Evolutionary conservation across 2,888 invertebrate genomes (phyloP).

Genomic region (Hypercompe scribonia): DNA sequence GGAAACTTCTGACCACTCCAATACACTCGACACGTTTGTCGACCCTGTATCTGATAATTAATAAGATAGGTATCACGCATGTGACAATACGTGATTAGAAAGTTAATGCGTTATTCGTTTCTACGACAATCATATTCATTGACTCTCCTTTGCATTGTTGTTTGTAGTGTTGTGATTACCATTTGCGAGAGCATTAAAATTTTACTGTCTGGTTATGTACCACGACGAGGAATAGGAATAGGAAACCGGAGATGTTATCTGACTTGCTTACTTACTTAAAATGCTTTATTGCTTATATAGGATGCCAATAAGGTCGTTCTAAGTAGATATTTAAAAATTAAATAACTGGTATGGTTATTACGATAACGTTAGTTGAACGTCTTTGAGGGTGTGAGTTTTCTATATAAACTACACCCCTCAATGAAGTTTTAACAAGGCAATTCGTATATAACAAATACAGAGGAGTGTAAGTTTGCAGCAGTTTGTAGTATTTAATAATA

Average conservation of each 20-base stretch:
- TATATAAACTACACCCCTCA: too few species aligned
- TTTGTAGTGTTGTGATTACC: neutral
- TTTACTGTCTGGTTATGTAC: neutral
- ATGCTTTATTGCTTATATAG: neutral
- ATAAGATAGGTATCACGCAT: conserved; percentile 46
- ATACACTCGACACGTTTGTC: conserved; percentile 48
- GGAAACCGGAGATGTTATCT: neutral
- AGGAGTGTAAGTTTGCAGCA: neutral
- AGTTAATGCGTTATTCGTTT: conserved; percentile 23
- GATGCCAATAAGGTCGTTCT: neutral
- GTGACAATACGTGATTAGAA: conserved; percentile 43
- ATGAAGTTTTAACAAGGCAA: neutral
- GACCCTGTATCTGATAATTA: conserved; percentile 53
- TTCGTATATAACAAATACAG: neutral
- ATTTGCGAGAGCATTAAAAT: neutral
- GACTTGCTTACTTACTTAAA: neutral
- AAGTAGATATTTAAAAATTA: neutral
- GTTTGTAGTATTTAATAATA: too few species aligned
- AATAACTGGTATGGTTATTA: neutral
- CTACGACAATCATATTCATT: neutral
- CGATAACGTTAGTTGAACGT: neutral
- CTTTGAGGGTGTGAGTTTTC: neutral
- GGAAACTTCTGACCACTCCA: conserved; percentile 75
- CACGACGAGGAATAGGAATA: neutral
- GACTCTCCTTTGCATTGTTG: conserved; percentile 2